phyloP scores from a whole-genome alignment of 1,140 invertebrate species.

The Plectrocnemia conspersa region DNA sequence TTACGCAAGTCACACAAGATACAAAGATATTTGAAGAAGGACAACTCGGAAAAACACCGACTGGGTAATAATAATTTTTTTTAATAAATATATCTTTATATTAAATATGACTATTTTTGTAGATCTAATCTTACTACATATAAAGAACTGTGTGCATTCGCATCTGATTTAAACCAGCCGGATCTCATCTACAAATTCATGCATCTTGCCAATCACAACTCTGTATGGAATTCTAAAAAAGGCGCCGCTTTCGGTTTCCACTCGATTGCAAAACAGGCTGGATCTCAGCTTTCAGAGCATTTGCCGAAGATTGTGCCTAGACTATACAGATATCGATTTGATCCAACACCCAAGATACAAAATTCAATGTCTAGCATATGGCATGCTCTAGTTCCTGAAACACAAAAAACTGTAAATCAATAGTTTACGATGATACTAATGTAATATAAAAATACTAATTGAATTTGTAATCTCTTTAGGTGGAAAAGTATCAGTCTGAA shows the following conservation, averaged over 20 bases:
- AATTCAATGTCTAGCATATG: slow-evolving; percentile 89
- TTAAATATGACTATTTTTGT: slow-evolving; percentile 31
- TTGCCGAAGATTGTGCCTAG: slow-evolving; percentile 82
- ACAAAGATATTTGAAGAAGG: slow-evolving; percentile 87
- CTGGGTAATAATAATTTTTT: slow-evolving; percentile 58
- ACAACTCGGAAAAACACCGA: slow-evolving; percentile 75
- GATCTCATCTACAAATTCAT: slow-evolving; percentile 94
- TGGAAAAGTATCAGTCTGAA: slow-evolving; percentile 83
- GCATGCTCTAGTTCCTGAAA: slow-evolving; percentile 81
- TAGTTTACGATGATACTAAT: slow-evolving; percentile 2
- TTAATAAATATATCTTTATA: slow-evolving; percentile 5
- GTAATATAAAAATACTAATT: slow-evolving; percentile 5
- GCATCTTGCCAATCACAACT: slow-evolving; percentile 90
- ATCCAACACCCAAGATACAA: slow-evolving; percentile 87
- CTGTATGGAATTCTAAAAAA: slow-evolving; percentile 87
- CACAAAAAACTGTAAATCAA: slow-evolving; percentile 66
- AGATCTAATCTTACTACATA: slow-evolving; percentile 86
- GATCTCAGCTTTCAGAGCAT: slow-evolving; percentile 74
- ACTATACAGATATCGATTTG: slow-evolving; percentile 84
- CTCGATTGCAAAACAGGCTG: slow-evolving; percentile 74
- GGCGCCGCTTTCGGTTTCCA: slow-evolving; percentile 88
- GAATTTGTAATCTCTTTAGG: slow-evolving; percentile 48
- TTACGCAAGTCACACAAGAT: slow-evolving; percentile 69
- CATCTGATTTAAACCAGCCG: slow-evolving; percentile 89
- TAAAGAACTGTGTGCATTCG: slow-evolving; percentile 88